Evolutionary conservation across 1,140 invertebrate species (phyloP).

Genomic region (Caenorhabditis inopinata): DNA sequence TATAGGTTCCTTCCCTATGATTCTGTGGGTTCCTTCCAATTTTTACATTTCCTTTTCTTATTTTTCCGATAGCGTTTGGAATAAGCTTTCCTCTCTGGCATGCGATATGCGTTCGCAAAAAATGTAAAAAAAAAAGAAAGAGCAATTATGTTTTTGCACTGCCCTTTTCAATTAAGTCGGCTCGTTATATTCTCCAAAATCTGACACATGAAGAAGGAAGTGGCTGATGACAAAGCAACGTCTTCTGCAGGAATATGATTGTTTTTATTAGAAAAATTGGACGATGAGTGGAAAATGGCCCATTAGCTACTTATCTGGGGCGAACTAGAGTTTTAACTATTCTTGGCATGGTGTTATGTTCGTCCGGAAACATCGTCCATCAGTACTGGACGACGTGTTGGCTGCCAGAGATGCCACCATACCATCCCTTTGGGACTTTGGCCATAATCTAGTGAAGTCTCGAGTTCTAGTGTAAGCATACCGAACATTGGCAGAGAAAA

Average conservation of each 20-base stretch:
- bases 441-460: background rate
- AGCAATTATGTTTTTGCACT: background rate
- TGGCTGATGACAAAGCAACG: background rate
- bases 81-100: background rate
- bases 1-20: too few species aligned
- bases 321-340: too few species aligned
- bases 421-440: background rate
- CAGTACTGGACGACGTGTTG: slow-evolving; percentile 20
- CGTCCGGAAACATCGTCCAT: slow-evolving; percentile 26
- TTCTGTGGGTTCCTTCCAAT: too few species aligned
- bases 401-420: background rate
- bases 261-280: background rate
- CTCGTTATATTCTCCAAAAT: background rate
- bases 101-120: background rate
- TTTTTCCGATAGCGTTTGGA: slow-evolving; percentile 7
- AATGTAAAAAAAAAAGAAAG: background rate
- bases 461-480: background rate
- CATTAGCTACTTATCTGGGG: background rate
- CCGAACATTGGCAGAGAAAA: slow-evolving; percentile 25
- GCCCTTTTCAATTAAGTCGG: background rate
- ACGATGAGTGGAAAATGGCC: background rate
- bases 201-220: background rate
- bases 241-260: background rate
- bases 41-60: too few species aligned
- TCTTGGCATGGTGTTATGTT: background rate